Percentiles rank a stretch among this genome's conserved stretches.
phyloP scores from a whole-genome alignment of 2,113 vertebrate species.

The Pipa parva region DNA sequence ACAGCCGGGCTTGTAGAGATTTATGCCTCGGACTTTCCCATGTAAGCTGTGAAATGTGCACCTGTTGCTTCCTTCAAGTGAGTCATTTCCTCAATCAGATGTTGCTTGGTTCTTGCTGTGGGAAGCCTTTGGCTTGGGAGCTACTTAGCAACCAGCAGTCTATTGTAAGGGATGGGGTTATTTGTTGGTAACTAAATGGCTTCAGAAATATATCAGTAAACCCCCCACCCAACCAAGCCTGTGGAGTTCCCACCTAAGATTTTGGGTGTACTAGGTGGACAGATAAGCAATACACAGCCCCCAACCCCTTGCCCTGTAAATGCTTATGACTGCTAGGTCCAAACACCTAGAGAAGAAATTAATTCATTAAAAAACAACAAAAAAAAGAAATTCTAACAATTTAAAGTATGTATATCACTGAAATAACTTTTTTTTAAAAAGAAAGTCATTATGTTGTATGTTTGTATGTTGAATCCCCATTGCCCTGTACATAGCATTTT shows the following conservation, averaged over 20 bases:
- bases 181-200: conserved; percentile 16
- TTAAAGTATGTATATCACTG: conserved; percentile 35
- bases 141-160: conserved; percentile 11
- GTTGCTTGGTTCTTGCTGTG: conserved; percentile 19
- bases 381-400: conserved; percentile 25
- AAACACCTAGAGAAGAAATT: conserved; percentile 11
- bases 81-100: conserved; percentile 22
- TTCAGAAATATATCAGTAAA: too few species aligned
- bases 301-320: background rate
- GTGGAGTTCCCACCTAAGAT: too few species aligned
- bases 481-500: conserved; percentile 17
- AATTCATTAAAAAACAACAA: conserved; percentile 20
- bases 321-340: conserved; percentile 18
- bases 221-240: too few species aligned
- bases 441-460: conserved; percentile 30
- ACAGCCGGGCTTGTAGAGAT: conserved; percentile 54
- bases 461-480: conserved; percentile 24
- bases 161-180: background rate
- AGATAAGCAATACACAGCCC: background rate
- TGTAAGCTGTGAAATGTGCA: conserved; percentile 33
- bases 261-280: too few species aligned
- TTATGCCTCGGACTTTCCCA: conserved; percentile 45
- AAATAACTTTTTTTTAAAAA: conserved; percentile 36
- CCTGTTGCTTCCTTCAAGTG: conserved; percentile 22
- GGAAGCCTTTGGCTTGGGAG: conserved; percentile 5